Conservation (phyloP, 2,113 vertebrate genomes). For the Siniperca chuatsi region DNA sequence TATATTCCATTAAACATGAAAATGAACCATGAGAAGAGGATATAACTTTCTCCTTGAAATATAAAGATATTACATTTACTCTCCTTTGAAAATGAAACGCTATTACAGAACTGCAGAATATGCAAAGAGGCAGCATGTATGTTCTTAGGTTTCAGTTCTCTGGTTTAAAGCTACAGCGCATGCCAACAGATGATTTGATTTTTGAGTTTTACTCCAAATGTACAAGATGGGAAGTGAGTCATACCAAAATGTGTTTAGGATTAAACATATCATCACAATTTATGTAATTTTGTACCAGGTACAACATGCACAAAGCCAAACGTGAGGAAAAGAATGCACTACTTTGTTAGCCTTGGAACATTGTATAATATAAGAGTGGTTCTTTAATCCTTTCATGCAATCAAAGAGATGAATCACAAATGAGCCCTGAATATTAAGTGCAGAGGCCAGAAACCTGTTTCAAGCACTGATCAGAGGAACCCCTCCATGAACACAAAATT, state of each 20-base stretch:
- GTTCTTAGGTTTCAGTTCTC: not conserved
- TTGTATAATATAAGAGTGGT: not conserved
- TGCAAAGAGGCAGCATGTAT: constrained; percentile 13
- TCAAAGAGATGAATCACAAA: constrained; percentile 27
- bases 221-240: constrained; percentile 1
- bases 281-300: not conserved
- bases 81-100: constrained; percentile 40
- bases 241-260: constrained; percentile 5
- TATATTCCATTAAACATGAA: constrained; percentile 42
- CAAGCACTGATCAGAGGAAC: constrained; percentile 42
- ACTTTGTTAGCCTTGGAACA: not conserved
- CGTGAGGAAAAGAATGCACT: not conserved
- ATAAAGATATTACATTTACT: constrained; percentile 24
- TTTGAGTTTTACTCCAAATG: constrained; percentile 1
- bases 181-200: constrained; percentile 12
- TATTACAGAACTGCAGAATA: not conserved
- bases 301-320: not conserved
- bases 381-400: constrained; percentile 24
- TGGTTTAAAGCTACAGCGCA: not conserved
- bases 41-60: constrained; percentile 39
- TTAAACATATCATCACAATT: not conserved
- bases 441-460: constrained; percentile 4
- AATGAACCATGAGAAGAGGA: constrained; percentile 38
- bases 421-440: constrained; percentile 16
- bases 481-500: constrained; percentile 38